Percentiles rank a stretch among this genome's conserved stretches.
Evolutionary conservation across 2,113 vertebrate species (phyloP).

Genomic region (human): GRCh38 chr1:47622501-47623000

Average conservation of each 20-base stretch:
- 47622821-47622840: not conserved
- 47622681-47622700: not conserved
- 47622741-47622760: not conserved
- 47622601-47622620: not conserved
- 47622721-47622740: not conserved
- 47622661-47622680: not conserved
- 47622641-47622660: not conserved
- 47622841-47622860: not conserved
- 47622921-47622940: slow-evolving; percentile 64
- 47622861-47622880: not conserved
- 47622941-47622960: slow-evolving; percentile 50
- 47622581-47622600: not conserved
- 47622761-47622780: not conserved
- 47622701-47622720: not conserved
- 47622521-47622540: not conserved
- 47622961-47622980: slow-evolving; percentile 44
- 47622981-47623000: slow-evolving; percentile 11
- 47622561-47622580: not conserved
- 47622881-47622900: not conserved
- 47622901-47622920: slow-evolving; percentile 40
- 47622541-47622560: not conserved
- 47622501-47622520: not conserved
- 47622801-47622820: not conserved
- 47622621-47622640: not conserved
- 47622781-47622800: no score